Evolutionary conservation across 2,797 vertebrate species (phyloP).

Genomic region (Cyprinodon diabolis): DNA sequence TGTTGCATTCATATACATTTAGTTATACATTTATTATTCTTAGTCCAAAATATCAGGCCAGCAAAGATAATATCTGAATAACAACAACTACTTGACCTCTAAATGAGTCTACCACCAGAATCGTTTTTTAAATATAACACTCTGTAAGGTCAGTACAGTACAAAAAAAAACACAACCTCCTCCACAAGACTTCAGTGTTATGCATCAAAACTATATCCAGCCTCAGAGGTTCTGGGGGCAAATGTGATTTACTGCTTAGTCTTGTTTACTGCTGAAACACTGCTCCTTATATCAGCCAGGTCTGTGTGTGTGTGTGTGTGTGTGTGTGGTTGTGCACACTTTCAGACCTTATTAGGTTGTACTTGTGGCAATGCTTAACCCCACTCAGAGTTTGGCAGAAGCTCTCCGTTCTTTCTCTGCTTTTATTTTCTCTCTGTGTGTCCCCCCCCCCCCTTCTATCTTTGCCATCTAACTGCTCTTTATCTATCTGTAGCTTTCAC

Average conservation of each 20-base stretch:
- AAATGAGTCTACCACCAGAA: conserved; percentile 18
- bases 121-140: conserved; percentile 19
- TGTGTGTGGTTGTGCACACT: conserved; percentile 52
- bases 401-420: conserved; percentile 54
- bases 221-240: conserved; percentile 39
- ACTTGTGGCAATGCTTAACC: conserved; percentile 78
- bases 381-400: conserved; percentile 77
- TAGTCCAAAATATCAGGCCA: not conserved
- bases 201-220: conserved; percentile 55
- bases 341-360: conserved; percentile 81
- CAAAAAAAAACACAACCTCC: conserved; percentile 20
- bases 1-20: not conserved
- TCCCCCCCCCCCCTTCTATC: conserved; percentile 29
- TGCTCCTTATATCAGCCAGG: conserved; percentile 59
- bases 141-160: conserved; percentile 24
- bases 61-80: not conserved
- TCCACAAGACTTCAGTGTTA: conserved; percentile 36
- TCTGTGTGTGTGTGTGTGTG: conserved; percentile 40
- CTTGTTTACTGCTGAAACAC: conserved; percentile 67
- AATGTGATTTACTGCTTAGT: conserved; percentile 63
- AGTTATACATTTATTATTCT: not conserved
- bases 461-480: conserved; percentile 25
- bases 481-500: conserved; percentile 15
- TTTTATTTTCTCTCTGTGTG: conserved; percentile 42
- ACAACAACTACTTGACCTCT: conserved; percentile 15